Conservation (phyloP, 2,113 vertebrate genomes). For the Xyliphius kryptos region DNA sequence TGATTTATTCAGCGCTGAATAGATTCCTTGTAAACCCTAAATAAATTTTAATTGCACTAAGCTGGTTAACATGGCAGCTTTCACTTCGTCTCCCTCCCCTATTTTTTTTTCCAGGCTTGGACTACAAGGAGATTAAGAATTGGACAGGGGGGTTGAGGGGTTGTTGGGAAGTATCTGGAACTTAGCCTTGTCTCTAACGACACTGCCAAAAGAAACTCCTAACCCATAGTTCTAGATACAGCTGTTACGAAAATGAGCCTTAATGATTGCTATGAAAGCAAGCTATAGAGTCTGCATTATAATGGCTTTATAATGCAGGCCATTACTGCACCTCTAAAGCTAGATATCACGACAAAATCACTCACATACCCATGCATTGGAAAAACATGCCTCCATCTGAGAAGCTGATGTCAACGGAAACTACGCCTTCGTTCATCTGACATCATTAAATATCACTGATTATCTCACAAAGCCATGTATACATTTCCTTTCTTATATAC, state of each 20-base stretch:
- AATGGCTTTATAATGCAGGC: conserved; percentile 26
- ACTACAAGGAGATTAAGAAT: conserved; percentile 59
- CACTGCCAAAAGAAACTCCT: conserved; percentile 7
- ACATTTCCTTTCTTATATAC: no score
- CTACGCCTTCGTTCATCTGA: no score
- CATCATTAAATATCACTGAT: no score
- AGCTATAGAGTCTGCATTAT: neutral
- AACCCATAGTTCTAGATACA: conserved; percentile 34
- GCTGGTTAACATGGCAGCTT: conserved; percentile 57
- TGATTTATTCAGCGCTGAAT: conserved; percentile 65
- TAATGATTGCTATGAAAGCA: conserved; percentile 20
- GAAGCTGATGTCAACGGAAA: no score
- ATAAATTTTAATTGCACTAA: conserved; percentile 71
- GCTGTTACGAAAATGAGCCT: conserved; percentile 30
- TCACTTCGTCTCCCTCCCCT: conserved; percentile 19
- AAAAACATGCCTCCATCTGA: no score
- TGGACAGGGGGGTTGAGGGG: conserved; percentile 17
- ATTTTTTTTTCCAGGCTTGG: conserved; percentile 41
- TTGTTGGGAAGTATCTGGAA: conserved; percentile 41
- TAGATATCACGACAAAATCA: conserved; percentile 11
- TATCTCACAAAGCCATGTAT: no score
- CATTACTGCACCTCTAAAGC: conserved; percentile 11
- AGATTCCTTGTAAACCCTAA: conserved; percentile 65
- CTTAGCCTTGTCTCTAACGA: conserved; percentile 32
- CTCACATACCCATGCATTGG: no score